A percentile compares a stretch with the other conserved stretches of the same genome.
These are phyloP conservation scores for Tauraco erythrolophus DNA, from an alignment of 2,113 vertebrate species.

Conservation along the genomic window DNA sequence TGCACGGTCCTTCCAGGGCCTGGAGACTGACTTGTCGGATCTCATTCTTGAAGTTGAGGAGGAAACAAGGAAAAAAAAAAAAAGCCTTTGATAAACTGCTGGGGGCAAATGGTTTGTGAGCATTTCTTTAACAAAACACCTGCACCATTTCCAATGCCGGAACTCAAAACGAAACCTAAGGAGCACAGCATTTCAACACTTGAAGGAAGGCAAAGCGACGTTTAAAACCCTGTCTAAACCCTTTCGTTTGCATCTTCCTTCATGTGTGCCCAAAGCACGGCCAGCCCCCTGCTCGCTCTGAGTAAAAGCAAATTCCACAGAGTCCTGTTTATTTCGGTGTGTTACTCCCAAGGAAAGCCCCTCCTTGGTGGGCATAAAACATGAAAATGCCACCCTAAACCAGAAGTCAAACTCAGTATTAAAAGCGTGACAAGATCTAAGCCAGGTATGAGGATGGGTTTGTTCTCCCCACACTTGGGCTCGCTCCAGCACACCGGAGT, in stretches of 20 bases:
- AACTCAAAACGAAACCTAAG: not conserved
- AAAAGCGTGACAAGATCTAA: not conserved
- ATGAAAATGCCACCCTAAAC: not conserved
- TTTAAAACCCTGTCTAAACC: not conserved
- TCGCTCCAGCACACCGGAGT: accelerated
- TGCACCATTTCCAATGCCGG: not conserved
- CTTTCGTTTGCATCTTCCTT: not conserved
- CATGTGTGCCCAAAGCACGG: not conserved
- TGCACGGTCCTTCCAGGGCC: accelerated
- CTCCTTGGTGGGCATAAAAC: accelerated
- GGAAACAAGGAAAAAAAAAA: accelerated
- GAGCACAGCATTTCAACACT: not conserved
- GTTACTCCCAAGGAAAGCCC: not conserved
- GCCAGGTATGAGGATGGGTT: not conserved
- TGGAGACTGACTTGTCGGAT: accelerated
- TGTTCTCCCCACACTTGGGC: not conserved
- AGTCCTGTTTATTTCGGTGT: not conserved
- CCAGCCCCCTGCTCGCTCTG: not conserved
- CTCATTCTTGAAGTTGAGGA: accelerated
- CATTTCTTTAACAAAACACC: not conserved
- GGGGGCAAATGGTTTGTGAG: not conserved
- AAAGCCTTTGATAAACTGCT: not conserved
- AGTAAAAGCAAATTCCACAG: not conserved
- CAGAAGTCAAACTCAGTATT: not conserved
- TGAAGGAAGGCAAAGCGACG: not conserved